phyloP scores from a whole-genome alignment of 2,888 invertebrate species.

The Hydrotaea cyrtoneurina region DNA sequence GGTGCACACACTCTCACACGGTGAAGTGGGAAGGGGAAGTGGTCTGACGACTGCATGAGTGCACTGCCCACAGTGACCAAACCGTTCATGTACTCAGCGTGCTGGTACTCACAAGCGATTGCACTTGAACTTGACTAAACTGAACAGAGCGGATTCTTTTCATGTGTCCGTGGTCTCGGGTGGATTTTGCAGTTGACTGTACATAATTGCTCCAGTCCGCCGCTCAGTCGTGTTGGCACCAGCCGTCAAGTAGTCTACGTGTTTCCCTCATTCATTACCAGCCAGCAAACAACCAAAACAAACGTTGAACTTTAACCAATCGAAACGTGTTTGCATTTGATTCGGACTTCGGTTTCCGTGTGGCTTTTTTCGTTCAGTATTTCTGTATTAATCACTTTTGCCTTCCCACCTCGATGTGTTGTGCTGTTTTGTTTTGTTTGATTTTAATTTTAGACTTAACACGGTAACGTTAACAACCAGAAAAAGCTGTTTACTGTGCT shows the following conservation, averaged over 20 bases:
- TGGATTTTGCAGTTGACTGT: neutral
- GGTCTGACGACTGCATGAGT: neutral
- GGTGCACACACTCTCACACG: neutral
- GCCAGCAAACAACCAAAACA: neutral
- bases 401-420: neutral
- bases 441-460: neutral
- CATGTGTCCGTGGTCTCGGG: neutral
- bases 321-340: constrained; percentile 6
- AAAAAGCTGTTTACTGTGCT: neutral
- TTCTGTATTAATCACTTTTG: constrained; percentile 8
- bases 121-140: constrained; percentile 50
- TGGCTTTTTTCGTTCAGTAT: too few species aligned
- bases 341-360: neutral
- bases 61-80: neutral
- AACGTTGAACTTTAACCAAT: constrained; percentile 2
- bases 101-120: constrained; percentile 44
- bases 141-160: neutral
- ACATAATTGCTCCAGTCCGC: neutral
- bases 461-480: neutral
- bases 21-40: neutral
- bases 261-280: constrained; percentile 6
- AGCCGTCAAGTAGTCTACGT: neutral
- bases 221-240: neutral
- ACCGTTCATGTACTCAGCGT: neutral
- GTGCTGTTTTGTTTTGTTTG: neutral